These are phyloP conservation scores for Genyomyrus donnyi DNA, from an alignment of 2,113 vertebrate genomes.

Conservation along the genomic window DNA sequence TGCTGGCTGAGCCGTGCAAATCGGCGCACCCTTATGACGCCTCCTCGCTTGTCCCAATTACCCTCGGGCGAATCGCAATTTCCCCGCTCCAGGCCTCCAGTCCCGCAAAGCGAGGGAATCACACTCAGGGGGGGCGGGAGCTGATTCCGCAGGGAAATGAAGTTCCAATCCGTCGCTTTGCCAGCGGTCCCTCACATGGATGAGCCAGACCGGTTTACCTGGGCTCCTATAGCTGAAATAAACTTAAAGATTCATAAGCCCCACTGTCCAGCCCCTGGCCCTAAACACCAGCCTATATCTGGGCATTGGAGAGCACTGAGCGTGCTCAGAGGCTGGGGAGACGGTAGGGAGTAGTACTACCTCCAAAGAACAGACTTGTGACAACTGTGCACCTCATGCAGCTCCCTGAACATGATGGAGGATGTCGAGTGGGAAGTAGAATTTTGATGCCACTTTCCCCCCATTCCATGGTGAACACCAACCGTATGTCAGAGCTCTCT, in stretches of 20 bases:
- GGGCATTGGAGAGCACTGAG: not conserved
- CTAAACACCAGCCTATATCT: not conserved
- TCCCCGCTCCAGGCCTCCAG: not conserved
- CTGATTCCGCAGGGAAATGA: not conserved
- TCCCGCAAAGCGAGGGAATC: not conserved
- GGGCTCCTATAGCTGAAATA: not conserved
- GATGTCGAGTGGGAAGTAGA: not conserved
- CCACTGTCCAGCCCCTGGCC: not conserved
- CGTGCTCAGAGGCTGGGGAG: not conserved
- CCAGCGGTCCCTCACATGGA: not conserved
- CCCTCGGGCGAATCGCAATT: slow-evolving; percentile 5
- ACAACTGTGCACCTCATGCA: not conserved
- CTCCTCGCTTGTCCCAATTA: slow-evolving; percentile 13
- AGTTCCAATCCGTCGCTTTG: not conserved
- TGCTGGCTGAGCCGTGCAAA: not conserved
- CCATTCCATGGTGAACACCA: not conserved
- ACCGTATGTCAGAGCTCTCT: not conserved
- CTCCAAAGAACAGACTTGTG: not conserved
- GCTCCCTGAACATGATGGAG: not conserved
- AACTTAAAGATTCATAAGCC: not conserved
- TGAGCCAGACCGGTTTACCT: not conserved
- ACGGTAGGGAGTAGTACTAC: not conserved
- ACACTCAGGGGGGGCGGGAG: not conserved
- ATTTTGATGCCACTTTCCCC: not conserved
- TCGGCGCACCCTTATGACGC: not conserved